A percentile compares a stretch with the other conserved stretches of the same genome.
Conservation (phyloP, 2,113 vertebrate genomes). For the Silurus asotus region DNA sequence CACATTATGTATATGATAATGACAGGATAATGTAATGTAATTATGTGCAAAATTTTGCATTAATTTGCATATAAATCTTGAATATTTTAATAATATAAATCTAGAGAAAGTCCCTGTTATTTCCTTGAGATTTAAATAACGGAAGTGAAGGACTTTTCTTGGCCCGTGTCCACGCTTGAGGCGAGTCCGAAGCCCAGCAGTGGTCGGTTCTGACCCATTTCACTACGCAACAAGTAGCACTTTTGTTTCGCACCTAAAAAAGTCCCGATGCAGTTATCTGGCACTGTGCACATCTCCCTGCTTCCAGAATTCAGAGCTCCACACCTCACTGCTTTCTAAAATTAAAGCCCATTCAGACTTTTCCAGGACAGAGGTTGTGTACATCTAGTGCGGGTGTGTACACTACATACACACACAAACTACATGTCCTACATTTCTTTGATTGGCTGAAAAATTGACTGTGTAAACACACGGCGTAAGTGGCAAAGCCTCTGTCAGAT, state of each 20-base stretch:
- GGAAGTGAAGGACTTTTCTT: background rate
- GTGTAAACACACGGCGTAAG: too few relatives aligned
- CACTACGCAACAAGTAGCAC: conserved; percentile 43
- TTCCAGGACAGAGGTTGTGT: background rate
- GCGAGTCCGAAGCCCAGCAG: background rate
- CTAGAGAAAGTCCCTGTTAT: background rate
- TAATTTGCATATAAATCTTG: background rate
- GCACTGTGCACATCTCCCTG: background rate
- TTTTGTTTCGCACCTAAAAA: conserved; percentile 39
- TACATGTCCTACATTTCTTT: too few relatives aligned
- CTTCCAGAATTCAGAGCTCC: background rate
- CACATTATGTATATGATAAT: too few relatives aligned
- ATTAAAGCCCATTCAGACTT: background rate
- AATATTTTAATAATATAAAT: too few relatives aligned
- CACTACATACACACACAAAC: too few relatives aligned
- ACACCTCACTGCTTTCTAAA: conserved; percentile 1
- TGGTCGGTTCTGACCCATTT: conserved; percentile 23
- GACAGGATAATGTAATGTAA: background rate
- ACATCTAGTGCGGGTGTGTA: background rate
- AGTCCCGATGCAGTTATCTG: conserved; percentile 15
- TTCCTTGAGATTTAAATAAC: background rate
- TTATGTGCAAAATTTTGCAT: background rate
- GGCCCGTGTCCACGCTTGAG: background rate
- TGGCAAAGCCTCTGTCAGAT: background rate
- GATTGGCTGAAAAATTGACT: too few relatives aligned